Evolutionary conservation across 2,888 invertebrate species (phyloP).

Genomic region (Lasius fuliginosus): DNA sequence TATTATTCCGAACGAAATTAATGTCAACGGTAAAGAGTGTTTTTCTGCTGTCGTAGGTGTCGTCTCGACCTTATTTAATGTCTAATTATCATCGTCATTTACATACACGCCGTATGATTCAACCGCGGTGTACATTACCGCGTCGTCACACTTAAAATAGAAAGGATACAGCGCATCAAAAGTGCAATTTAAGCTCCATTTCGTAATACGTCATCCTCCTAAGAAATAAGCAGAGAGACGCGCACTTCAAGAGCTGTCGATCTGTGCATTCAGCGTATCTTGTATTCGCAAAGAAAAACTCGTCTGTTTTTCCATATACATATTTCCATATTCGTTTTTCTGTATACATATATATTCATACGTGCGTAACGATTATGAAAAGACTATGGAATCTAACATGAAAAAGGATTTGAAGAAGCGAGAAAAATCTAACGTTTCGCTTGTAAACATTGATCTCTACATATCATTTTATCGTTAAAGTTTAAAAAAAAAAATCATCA

Average conservation of each 20-base stretch:
- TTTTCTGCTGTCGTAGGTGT: constrained; percentile 72
- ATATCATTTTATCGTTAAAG: not conserved
- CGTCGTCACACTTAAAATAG: not conserved
- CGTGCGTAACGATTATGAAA: not conserved
- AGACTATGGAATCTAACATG: too few relatives aligned
- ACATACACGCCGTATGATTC: constrained; percentile 63
- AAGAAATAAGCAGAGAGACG: not conserved
- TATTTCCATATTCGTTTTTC: not conserved
- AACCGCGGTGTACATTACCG: constrained; percentile 37
- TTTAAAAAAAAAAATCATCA: not conserved
- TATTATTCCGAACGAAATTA: constrained; percentile 10
- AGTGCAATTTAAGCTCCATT: constrained; percentile 18
- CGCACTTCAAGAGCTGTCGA: not conserved
- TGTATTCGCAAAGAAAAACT: not conserved
- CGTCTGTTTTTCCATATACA: not conserved
- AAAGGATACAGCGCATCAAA: constrained; percentile 43
- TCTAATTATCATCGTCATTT: constrained; percentile 78
- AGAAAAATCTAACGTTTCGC: not conserved
- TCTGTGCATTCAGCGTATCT: not conserved
- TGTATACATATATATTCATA: not conserved
- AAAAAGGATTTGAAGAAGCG: not conserved
- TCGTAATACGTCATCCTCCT: constrained; percentile 33
- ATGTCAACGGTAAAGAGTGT: not conserved
- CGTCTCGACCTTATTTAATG: constrained; percentile 78
- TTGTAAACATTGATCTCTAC: not conserved